phyloP scores from a whole-genome alignment of 2,888 invertebrate species.

The Scelioninae gen. 1 region DNA sequence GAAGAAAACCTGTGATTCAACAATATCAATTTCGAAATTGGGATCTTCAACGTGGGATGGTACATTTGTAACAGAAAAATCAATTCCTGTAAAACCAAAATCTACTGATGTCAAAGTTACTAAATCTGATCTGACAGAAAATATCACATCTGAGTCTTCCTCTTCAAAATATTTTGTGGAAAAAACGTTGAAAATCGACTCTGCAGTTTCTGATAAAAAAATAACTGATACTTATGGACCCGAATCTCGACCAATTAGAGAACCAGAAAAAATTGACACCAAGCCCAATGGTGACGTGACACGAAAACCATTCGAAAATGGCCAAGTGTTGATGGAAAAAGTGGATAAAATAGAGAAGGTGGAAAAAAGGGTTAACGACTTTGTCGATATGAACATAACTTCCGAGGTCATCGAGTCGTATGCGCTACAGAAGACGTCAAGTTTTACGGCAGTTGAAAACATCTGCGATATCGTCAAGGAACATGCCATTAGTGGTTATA shows the following conservation, averaged over 20 bases:
- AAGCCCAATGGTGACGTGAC: slow-evolving; percentile 3
- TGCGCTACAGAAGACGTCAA: slow-evolving; percentile 79
- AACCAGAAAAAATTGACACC: background rate
- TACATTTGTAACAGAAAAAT: slow-evolving; percentile 75
- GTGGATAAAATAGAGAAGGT: slow-evolving; percentile 43
- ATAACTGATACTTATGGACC: background rate
- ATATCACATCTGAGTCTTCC: slow-evolving; percentile 5
- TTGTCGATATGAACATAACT: slow-evolving; percentile 84
- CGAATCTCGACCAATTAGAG: slow-evolving; percentile 11
- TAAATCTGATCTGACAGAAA: background rate
- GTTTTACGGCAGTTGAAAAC: slow-evolving; percentile 78
- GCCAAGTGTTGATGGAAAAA: slow-evolving; percentile 24
- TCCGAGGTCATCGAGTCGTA: slow-evolving; percentile 77
- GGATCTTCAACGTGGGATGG: slow-evolving; percentile 76
- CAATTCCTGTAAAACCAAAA: slow-evolving; percentile 56
- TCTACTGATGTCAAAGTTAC: slow-evolving; percentile 57
- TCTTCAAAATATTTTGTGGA: slow-evolving; percentile 17
- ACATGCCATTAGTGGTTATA: slow-evolving; percentile 85
- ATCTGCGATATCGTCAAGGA: slow-evolving; percentile 82
- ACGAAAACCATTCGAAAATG: slow-evolving; percentile 12
- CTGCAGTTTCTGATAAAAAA: slow-evolving; percentile 15
- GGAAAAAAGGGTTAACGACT: slow-evolving; percentile 63
- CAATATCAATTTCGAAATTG: background rate
- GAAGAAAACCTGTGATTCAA: too few species aligned
- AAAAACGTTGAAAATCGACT: slow-evolving; percentile 39